Conservation (phyloP, 2,113 vertebrate genomes). For the Corythornis vintsioides region DNA sequence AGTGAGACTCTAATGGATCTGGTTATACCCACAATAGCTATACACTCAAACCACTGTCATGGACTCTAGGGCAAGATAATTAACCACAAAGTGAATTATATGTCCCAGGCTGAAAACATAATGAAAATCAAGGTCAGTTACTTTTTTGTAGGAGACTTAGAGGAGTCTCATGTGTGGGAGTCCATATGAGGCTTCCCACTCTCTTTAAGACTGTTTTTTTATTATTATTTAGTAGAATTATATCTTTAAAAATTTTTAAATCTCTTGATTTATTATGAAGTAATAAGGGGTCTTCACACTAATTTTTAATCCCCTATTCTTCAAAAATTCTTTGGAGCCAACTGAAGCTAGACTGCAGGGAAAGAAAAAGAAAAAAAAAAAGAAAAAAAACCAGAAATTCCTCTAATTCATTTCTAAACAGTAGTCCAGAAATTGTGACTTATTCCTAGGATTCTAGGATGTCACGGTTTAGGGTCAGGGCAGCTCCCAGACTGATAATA, state of each 20-base stretch:
- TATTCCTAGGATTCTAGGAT: background rate
- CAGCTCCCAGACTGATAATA: too few species aligned
- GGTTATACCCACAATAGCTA: conserved; percentile 40
- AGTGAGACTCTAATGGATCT: conserved; percentile 58
- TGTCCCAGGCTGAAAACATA: background rate
- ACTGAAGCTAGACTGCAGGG: background rate
- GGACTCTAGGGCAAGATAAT: conserved; percentile 37
- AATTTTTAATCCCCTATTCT: background rate
- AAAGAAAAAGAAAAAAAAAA: background rate
- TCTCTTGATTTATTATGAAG: background rate
- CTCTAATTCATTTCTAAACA: background rate
- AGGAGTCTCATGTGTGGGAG: background rate
- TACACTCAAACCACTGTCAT: conserved; percentile 16
- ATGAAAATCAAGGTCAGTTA: conserved; percentile 42
- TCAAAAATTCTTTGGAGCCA: background rate
- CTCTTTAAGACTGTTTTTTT: background rate
- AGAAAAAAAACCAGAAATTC: background rate
- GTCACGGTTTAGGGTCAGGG: too few species aligned
- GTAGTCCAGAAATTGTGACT: background rate
- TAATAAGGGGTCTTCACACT: rapidly evolving
- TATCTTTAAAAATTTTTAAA: background rate
- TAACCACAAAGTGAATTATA: conserved; percentile 71
- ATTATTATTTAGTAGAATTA: background rate
- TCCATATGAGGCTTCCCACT: background rate
- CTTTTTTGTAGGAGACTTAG: conserved; percentile 8